These are phyloP conservation scores for Dermolepida albohirtum DNA, from an alignment of 2,888 invertebrate genomes.

Conservation along the genomic window DNA sequence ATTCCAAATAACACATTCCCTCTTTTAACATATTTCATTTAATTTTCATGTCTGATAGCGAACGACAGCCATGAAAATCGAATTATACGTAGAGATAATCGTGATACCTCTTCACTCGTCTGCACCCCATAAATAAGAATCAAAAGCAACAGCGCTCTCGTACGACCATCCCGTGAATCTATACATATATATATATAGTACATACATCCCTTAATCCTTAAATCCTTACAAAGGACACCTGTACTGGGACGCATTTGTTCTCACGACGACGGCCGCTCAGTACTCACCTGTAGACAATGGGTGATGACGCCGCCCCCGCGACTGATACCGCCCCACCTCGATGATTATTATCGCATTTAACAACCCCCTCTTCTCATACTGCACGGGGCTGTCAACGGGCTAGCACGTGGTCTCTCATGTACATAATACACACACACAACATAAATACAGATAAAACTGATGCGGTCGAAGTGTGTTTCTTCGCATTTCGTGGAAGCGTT, in stretches of 20 bases:
- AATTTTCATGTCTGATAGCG: background rate
- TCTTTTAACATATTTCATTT: too few relatives aligned
- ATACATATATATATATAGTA: background rate
- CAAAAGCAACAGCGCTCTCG: background rate
- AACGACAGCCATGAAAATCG: slow-evolving; percentile 25
- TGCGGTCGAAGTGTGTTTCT: background rate
- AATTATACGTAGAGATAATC: slow-evolving; percentile 23
- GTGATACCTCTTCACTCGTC: slow-evolving; percentile 2
- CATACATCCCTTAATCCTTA: slow-evolving; percentile 28
- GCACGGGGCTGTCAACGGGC: slow-evolving; percentile 59
- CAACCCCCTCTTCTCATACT: slow-evolving; percentile 59
- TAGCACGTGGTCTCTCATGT: slow-evolving; percentile 58
- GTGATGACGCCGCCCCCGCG: slow-evolving; percentile 50
- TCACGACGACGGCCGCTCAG: slow-evolving; percentile 44
- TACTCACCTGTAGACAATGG: slow-evolving; percentile 60
- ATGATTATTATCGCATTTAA: slow-evolving; percentile 64
- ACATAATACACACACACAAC: slow-evolving; percentile 14
- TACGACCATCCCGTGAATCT: background rate
- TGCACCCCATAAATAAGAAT: slow-evolving; percentile 5
- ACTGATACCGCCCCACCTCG: slow-evolving; percentile 57
- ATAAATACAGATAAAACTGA: background rate
- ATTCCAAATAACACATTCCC: too few relatives aligned
- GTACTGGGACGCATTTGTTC: slow-evolving; percentile 44
- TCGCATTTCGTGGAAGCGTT: background rate
- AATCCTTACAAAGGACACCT: slow-evolving; percentile 48